Conservation (phyloP, 2,113 vertebrate genomes). For the Benitochromis conjunctus region DNA sequence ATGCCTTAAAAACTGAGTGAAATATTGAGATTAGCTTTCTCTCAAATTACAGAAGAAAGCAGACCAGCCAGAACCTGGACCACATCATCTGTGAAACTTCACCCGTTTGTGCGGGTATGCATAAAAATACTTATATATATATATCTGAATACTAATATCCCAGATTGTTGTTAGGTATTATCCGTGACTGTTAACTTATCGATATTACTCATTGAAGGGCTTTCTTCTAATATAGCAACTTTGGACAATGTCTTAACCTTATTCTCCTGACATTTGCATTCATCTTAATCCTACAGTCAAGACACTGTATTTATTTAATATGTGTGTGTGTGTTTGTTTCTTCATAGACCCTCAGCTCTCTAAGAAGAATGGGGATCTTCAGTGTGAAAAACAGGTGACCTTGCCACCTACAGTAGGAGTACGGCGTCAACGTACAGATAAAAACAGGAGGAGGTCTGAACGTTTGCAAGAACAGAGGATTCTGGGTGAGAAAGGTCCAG, state of each 20-base stretch:
- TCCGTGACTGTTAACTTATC: not conserved
- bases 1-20: not conserved
- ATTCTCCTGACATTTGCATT: not conserved
- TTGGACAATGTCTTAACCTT: not conserved
- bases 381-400: not conserved
- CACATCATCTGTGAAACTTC: not conserved
- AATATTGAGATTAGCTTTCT: not conserved
- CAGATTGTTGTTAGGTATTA: not conserved
- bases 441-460: slow-evolving; percentile 49
- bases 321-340: not conserved
- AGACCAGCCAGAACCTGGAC: not conserved
- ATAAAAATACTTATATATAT: not conserved
- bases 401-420: slow-evolving; percentile 59
- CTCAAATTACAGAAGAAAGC: slow-evolving; percentile 24
- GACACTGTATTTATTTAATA: not conserved
- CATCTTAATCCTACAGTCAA: not conserved
- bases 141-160: no score
- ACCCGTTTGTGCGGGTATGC: slow-evolving; percentile 39
- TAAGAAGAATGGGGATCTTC: not conserved
- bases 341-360: slow-evolving; percentile 10
- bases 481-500: not conserved
- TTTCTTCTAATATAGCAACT: not conserved
- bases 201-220: not conserved
- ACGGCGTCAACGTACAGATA: slow-evolving; percentile 30
- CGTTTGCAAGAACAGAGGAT: not conserved